Evolutionary conservation across 2,888 invertebrate species (phyloP), one percentile per base, ranked within the genome.

Genomic region (Cephus pulcher): DNA sequence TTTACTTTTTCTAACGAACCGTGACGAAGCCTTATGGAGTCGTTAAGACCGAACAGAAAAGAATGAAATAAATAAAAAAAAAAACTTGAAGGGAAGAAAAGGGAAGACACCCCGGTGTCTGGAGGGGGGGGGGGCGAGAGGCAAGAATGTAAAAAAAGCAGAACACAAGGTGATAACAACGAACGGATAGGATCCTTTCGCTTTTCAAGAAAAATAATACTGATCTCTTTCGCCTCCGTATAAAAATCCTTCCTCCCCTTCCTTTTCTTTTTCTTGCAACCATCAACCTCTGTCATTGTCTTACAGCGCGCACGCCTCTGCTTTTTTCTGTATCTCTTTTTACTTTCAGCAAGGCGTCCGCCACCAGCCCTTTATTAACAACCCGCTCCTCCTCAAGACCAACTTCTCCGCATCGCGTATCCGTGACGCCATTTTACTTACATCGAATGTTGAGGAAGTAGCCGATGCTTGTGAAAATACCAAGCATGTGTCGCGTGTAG

Each of bases 361-460:
- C 23, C 23, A 56, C 6, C 23, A 56, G 56, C 56, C 23, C 23
- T 2, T 6, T 23, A 56, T 56, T 23, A 2, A 2, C 6, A 40
- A 23, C 56, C 23, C 23, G 0, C 23, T 56, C 40, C 2, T 56
- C 6, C 15, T 2, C 9, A 0, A 15, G 56, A 9, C 2, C 2
- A 23, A 2, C 9, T 56, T 56, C 23, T 23, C 23, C 23, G 23
- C 56, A 9, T 56, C 23, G 3, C 15, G 40, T 1, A 40, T 40
- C 40, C 15, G 1, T 15, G 1, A 15, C 4, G 23, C 9, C 9
- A 56, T 56, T 23, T 79, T 91, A 96, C 96, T 96, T 93, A 97
- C 97, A 95, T 92, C 97, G 93, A 83, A 98, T 96, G 90, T 97
- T 97, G 85, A 98, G 95, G 91, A 96, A 97, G 93, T 97, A 98